phyloP scores from a whole-genome alignment of 2,113 vertebrate species.

The Hucho hucho region DNA sequence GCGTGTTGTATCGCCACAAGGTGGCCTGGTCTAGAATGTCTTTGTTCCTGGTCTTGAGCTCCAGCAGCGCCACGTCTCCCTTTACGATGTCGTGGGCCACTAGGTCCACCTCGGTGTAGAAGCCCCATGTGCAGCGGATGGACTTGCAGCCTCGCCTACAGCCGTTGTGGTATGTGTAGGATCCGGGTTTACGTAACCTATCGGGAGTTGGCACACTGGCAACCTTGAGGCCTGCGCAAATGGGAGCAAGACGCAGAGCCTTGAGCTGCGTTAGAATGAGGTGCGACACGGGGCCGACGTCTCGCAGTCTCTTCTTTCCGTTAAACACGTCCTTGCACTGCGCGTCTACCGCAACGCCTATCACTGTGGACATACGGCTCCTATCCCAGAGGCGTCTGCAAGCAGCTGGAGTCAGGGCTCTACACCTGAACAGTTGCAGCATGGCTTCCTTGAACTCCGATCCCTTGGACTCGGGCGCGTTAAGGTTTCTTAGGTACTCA shows the following conservation, averaged over 20 bases:
- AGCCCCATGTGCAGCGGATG: no score
- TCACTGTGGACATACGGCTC: background rate
- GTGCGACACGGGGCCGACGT: background rate
- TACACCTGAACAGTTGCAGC: no score
- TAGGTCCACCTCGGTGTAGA: no score
- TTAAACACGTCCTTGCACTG: slow-evolving; percentile 6
- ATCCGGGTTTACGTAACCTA: background rate
- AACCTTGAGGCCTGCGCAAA: slow-evolving; percentile 3
- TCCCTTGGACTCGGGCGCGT: no score
- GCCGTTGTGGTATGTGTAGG: background rate
- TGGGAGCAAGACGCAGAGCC: background rate
- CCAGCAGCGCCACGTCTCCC: no score
- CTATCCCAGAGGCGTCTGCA: slow-evolving; percentile 1
- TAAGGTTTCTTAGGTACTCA: no score
- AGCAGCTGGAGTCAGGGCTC: background rate
- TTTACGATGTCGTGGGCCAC: no score
- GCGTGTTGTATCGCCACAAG: no score
- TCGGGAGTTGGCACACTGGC: background rate
- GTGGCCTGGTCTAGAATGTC: no score
- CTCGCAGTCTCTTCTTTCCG: background rate
- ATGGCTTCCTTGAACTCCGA: no score
- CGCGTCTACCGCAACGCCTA: background rate
- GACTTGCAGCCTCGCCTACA: no score
- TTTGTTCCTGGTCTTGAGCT: no score
- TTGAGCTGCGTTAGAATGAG: background rate